These are phyloP conservation scores for Labroides dimidiatus DNA, from an alignment of 2,797 vertebrate genomes.

Conservation along the genomic window DNA sequence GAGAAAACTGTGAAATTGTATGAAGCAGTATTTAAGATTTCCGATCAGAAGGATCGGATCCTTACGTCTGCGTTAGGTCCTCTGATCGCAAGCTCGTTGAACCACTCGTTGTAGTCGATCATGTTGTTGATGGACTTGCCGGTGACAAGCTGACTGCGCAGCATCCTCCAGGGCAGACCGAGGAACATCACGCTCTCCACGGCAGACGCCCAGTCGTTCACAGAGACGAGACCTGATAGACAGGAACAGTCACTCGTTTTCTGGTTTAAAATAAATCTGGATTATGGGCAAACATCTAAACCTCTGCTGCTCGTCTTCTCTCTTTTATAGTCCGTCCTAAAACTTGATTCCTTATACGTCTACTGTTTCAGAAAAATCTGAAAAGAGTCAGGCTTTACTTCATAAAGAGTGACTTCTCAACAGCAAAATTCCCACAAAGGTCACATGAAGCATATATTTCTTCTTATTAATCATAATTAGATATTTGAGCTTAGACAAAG, in stretches of 20 bases:
- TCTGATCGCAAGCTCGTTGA: conserved; percentile 87
- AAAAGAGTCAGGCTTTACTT: too few relatives aligned
- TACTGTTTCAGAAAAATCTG: too few relatives aligned
- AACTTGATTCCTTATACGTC: too few relatives aligned
- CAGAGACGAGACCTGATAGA: conserved; percentile 82
- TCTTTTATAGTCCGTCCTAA: too few relatives aligned
- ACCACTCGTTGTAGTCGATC: conserved; percentile 90
- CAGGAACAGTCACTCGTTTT: background rate
- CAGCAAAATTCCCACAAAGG: too few relatives aligned
- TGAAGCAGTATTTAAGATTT: background rate
- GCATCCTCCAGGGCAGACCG: conserved; percentile 91
- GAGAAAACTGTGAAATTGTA: background rate
- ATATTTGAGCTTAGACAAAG: too few relatives aligned
- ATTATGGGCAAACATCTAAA: background rate
- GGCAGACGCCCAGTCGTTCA: conserved; percentile 88
- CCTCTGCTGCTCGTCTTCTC: background rate
- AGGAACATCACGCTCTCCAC: conserved; percentile 89
- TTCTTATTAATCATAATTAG: too few relatives aligned
- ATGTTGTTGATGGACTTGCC: conserved; percentile 51
- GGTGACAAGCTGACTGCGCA: conserved; percentile 87
- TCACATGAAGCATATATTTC: too few relatives aligned
- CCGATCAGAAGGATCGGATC: background rate
- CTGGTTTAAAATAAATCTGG: background rate
- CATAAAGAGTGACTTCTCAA: too few relatives aligned
- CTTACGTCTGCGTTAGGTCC: conserved; percentile 86